Evolutionary conservation across 2,113 vertebrate genomes (phyloP).

Genomic region (Pterocles burchelli): DNA sequence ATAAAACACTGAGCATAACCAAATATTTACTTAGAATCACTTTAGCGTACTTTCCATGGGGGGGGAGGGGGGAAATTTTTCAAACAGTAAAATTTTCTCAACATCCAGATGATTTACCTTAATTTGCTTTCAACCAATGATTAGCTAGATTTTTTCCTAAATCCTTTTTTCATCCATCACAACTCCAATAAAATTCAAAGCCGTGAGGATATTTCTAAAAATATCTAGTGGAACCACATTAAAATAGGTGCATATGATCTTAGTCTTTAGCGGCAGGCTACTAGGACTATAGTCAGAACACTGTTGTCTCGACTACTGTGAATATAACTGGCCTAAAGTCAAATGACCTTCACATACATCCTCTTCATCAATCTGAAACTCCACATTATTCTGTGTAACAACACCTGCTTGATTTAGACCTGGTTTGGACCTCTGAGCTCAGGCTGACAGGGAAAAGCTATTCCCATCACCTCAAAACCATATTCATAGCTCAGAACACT

Average conservation of each 20-base stretch:
- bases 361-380: background rate
- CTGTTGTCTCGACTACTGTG: background rate
- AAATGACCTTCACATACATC: background rate
- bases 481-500: background rate
- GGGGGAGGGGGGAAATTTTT: background rate
- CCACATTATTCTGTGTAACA: background rate
- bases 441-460: background rate
- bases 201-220: background rate
- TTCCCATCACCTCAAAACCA: background rate
- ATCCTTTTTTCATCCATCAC: background rate
- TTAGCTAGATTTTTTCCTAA: background rate
- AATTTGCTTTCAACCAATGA: background rate
- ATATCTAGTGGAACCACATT: background rate
- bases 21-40: background rate
- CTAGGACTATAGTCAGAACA: background rate
- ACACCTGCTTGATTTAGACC: background rate
- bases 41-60: background rate
- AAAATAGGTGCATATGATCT: constrained; percentile 1
- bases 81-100: background rate
- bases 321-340: background rate
- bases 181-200: background rate
- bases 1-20: background rate
- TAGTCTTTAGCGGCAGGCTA: background rate
- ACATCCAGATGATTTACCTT: background rate
- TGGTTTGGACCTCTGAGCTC: background rate